phyloP scores from a whole-genome alignment of 1,140 invertebrate species.

The Drosophila parabipectinata region DNA sequence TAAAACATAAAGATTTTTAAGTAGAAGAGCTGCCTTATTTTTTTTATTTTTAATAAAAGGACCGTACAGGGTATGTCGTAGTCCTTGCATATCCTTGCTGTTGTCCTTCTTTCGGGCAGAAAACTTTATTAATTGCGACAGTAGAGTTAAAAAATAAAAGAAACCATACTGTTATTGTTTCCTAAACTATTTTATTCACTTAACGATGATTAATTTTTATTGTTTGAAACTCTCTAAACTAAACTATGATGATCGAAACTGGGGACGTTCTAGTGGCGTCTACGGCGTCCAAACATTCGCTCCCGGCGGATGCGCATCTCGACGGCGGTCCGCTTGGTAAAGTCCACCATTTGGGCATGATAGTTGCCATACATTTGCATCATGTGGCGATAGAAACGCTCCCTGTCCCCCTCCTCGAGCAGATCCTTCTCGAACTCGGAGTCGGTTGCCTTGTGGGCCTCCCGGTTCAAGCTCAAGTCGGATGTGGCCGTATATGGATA shows the following conservation, averaged over 20 bases:
- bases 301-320: not conserved
- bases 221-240: no score
- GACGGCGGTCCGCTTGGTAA: not conserved
- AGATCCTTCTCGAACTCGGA: not conserved
- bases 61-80: no score
- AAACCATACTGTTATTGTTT: no score
- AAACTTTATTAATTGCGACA: conserved; percentile 80
- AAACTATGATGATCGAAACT: no score
- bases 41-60: no score
- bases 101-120: not conserved
- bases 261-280: no score
- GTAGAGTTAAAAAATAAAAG: conserved; percentile 40
- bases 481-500: no score
- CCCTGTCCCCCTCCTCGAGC: not conserved
- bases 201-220: no score
- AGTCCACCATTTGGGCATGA: not conserved
- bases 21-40: no score
- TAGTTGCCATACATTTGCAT: not conserved
- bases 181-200: no score
- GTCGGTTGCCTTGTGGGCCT: not conserved
- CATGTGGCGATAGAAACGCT: conserved; percentile 6
- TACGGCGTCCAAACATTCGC: not conserved
- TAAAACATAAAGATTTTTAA: not conserved
- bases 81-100: no score
- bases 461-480: no score